Evolutionary conservation across 2,888 invertebrate genomes (phyloP), one percentile per base, ranked within the genome.

Genomic region (Azorinus chamasolen): DNA sequence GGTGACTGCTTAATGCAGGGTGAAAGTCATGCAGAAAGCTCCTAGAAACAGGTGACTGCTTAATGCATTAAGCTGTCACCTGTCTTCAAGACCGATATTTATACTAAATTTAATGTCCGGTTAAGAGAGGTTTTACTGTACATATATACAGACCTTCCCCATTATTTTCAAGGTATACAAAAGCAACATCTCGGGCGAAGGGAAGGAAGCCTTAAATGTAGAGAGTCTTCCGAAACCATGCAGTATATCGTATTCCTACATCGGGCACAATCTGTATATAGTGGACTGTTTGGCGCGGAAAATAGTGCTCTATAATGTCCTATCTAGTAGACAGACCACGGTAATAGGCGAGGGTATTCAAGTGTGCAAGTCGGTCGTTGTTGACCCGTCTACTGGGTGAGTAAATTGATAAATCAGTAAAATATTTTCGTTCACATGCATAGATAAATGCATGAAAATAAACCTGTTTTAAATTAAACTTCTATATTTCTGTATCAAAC

Each of bases 221-320:
- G 72, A 79, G 14, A 85, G 88, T 25, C 53, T 91, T 16, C 80
- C 83, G 5, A 62, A 84, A 5, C 89, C 89, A 0, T 76, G 77
- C 14, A 78, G 84, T 16, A 37, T 99, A 58, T 98, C 99, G 10
- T 96, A 99, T 18, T 99, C 99, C 94, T 99, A 99, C 98, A 96
- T 99, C 50, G 98, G 98, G 0, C 96, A 98, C 92, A 99, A 98
- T 92, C 94, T 99, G 10, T 99, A 99, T 93, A 97, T 98, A 22
- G 97, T 97, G 0, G 99, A 99, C 93, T 95, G 96, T 22, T 95
- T 97, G 24, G 98, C 98, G 0, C 97, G 98, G 92, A 97, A 97
- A 94, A 96, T 99, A 69, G 98, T 98, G 91, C 96, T 99, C 0
- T 97, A 98, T 91, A 97, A 98, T 92, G 94, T 98, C 84, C 96